Base-by-base conservation (phyloP, 92 coral and sea anemone genomes). In the Siderastrea siderea region DNA sequence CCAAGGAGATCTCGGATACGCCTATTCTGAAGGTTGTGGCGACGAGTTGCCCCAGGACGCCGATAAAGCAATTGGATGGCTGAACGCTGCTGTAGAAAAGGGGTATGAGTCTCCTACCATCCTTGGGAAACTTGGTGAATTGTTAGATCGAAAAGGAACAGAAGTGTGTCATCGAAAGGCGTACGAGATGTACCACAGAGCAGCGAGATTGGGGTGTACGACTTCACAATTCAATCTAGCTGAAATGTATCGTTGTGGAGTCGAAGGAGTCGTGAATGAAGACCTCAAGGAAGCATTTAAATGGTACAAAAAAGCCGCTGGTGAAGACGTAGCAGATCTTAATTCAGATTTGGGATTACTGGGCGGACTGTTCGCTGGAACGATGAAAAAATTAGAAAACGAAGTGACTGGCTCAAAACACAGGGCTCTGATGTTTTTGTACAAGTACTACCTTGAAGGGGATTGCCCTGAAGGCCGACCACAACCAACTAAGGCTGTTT, bases 21-120 rank as follows among this genome's bases (percentile, higher is more conserved):
- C 75, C 44, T 94, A 94, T 44, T 46, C 69, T 38, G 17, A 48
- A 15, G 96, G 96, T 3, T 5, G 80, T 45, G 81, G 67, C 51
- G 89, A 86, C 26, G 50, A 77, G 10, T 68, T 85, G 48, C 71
- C 67, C 51, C 47, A 57, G 68, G 93, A 93, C 77, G 8, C 48
- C n/a, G 93, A 93, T 68, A 88, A 74, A 68, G 95, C 95, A 13
- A 91, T 88, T 44, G 86, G 90, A 65, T 93, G 96, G 96, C 78
- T 88, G 3, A 85, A 81, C 55, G 19, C 88, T 13, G 83, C 96
- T 3, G 48, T 85, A 14, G 71, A 85, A 9, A 75, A 80, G 14
- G 90, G 84, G 46, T 53, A 52, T 43, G 7, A 7, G 38, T 4
- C 15, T 5, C 84, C 92, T 26, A n/a, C 6, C 2, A 0, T 3